Evolutionary conservation across 2,888 invertebrate species (phyloP), one percentile per base, ranked within the genome.

Genomic region (Caenorhabditis plicata): DNA sequence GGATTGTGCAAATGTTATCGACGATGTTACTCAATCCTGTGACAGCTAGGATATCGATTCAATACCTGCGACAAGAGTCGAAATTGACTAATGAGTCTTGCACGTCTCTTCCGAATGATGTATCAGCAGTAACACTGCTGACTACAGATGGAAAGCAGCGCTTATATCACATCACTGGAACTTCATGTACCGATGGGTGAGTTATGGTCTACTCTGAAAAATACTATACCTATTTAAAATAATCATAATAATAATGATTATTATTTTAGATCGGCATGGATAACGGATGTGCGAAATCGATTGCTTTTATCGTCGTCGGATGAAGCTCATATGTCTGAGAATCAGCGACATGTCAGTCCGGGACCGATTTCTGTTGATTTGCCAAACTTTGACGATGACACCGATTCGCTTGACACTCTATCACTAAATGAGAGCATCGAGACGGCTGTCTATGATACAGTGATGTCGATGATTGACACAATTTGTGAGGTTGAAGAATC

Each of bases 11-110:
- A 63, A 78, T 79, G 78, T 64, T 79, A 5, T 68, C 69, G n/a
- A 61, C 87, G 58, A 88, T 90, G 82, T 83, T 92, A 19, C 83
- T 92, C 22, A 87, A 89, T 64, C 87, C 89, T 0, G 88, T 88
- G 61, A 90, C 91, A 0, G 89, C 90, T 47, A 85, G 90, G n/a
- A 87, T 90, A 64, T 88, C 89, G 27, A 88, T 90, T n/a, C 86
- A 88, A 13, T 77, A 75, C 44, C 63, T 78, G 5, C 35, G 65
- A 5, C 62, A 63, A 36, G 68, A 68, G 17, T 40, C 60, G 9
- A 64, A 64, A 35, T 36, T 78, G 43, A 71, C 74, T 3, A 43
- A 50, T 1, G 69, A 74, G 1, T 58, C 66, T 17, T 43, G 75
- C 8, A 11, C 64, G 4, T 35, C 56, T 4, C 44, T 78, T 19